phyloP scores from a whole-genome alignment of 1,140 invertebrate species.

The Oscheius sp. region DNA sequence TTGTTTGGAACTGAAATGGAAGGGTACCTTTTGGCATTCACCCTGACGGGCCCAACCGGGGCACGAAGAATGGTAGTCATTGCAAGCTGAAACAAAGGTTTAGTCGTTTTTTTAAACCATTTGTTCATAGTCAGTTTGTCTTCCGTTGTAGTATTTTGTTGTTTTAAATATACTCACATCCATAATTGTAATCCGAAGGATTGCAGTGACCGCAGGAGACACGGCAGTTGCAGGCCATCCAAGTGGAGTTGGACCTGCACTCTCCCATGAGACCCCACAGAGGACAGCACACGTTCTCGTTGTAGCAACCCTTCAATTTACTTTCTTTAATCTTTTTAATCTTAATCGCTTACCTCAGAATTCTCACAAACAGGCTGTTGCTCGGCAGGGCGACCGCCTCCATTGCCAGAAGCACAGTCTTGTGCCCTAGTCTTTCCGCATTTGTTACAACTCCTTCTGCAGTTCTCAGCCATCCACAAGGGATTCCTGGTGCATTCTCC shows the following conservation, averaged over 20 bases:
- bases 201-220: slow-evolving; percentile 36
- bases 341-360: background rate
- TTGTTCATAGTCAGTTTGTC: too few species aligned
- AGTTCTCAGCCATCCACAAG: slow-evolving; percentile 45
- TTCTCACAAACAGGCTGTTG: background rate
- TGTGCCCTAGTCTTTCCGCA: slow-evolving; percentile 30
- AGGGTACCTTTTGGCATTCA: slow-evolving; percentile 30
- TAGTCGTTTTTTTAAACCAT: too few species aligned
- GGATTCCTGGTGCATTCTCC: slow-evolving; percentile 40
- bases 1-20: background rate
- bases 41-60: slow-evolving; percentile 26
- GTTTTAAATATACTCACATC: slow-evolving; percentile 9
- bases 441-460: slow-evolving; percentile 38
- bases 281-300: slow-evolving; percentile 43
- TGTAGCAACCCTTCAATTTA: slow-evolving; percentile 32
- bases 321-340: background rate
- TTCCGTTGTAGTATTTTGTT: background rate
- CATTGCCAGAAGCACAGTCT: slow-evolving; percentile 28
- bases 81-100: slow-evolving; percentile 28
- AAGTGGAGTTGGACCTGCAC: slow-evolving; percentile 23
- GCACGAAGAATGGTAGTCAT: slow-evolving; percentile 34
- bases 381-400: background rate
- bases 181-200: slow-evolving; percentile 38
- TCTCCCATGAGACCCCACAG: slow-evolving; percentile 35
- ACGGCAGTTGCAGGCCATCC: slow-evolving; percentile 42